A percentile compares a stretch with the other conserved stretches of the same genome.
phyloP scores from a whole-genome alignment of 2,888 invertebrate species.

The Drosophila vallismaia region DNA sequence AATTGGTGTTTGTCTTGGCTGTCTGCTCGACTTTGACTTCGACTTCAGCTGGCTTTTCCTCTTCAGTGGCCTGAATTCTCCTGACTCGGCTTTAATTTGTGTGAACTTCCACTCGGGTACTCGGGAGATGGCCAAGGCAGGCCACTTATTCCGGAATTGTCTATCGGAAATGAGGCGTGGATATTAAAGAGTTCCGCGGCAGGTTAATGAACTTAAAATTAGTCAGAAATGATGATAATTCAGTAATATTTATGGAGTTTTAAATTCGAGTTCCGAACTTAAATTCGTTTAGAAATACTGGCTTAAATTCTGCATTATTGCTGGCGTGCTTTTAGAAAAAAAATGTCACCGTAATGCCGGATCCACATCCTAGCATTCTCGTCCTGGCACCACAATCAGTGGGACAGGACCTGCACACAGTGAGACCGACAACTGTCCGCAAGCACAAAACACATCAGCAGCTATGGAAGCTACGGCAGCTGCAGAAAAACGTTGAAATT shows the following conservation, averaged over 20 bases:
- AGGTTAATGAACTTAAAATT: constrained; percentile 40
- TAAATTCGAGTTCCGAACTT: background rate
- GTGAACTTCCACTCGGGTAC: constrained; percentile 58
- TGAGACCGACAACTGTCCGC: constrained; percentile 74
- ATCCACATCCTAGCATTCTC: constrained; percentile 13
- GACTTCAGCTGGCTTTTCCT: constrained; percentile 13
- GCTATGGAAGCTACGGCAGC: constrained; percentile 33
- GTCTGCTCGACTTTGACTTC: constrained; percentile 50
- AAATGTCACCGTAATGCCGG: constrained; percentile 9
- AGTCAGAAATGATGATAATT: constrained; percentile 12
- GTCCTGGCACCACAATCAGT: constrained; percentile 26
- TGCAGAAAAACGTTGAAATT: constrained; percentile 73
- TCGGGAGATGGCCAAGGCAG: constrained; percentile 3
- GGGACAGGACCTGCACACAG: constrained; percentile 30
- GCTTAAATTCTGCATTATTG: constrained; percentile 24
- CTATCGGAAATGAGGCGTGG: constrained; percentile 32
- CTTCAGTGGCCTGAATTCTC: constrained; percentile 17
- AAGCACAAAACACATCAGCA: constrained; percentile 75
- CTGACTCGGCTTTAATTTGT: constrained; percentile 63
- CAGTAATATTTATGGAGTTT: background rate
- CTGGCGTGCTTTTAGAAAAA: constrained; percentile 46
- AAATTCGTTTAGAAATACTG: background rate
- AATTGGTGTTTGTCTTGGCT: constrained; percentile 78
- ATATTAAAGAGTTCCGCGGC: constrained; percentile 21
- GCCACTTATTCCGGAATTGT: constrained; percentile 12